Base-by-base conservation (phyloP, 2,113 vertebrate species). In the Empidonax alnorum region DNA sequence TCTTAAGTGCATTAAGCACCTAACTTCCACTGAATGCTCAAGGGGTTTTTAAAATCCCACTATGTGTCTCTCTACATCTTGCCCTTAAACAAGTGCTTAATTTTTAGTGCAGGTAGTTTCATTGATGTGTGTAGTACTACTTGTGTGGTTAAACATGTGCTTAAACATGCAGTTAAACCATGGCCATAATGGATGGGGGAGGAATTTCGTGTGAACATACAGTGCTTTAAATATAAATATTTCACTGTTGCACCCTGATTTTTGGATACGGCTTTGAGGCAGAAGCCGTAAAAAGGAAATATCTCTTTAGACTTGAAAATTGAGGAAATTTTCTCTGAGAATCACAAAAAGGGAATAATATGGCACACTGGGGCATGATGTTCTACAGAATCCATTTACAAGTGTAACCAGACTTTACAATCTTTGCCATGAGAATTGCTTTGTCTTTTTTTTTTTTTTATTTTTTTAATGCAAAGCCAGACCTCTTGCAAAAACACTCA, bases 41-140 rank as follows among this genome's bases (percentile, higher is more conserved):
- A 94, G 89, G 93, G 94, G 59, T 96, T 97, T 95, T 94, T 84
- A 78, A 95, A 96, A 89, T 87, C 89, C 89, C 76, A 30, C 91
- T 93, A 31, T n/a, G 72, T 88, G 68, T 96, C 83, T 97, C 92
- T 92, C 87, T 86, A 47, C 42, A 33, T 91, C 90, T 95, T 94
- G 93, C 90, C 93, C 94, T 94, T 96, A 96, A 97, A 97, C 92
- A 97, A 96, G 94, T 95, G 94, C 93, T 95, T 93, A 96, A 93
- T 95, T 97, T 95, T 95, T 94, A 97, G 95, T 94, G 90, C 93
- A 93, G 90, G 94, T 88, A 92, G 85, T 96, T 94, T 93, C 90
- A 74, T 15, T 96, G 92, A 90, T 92, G 88, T 86, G 82, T 74
- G 53, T 30, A 92, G 79, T 28, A n/a, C 78, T 83, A 14, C 85